Evolutionary conservation across 2,797 vertebrate species (phyloP), one percentile per base, ranked within the genome.

Genomic region (Melanotaenia parkinsoni): DNA sequence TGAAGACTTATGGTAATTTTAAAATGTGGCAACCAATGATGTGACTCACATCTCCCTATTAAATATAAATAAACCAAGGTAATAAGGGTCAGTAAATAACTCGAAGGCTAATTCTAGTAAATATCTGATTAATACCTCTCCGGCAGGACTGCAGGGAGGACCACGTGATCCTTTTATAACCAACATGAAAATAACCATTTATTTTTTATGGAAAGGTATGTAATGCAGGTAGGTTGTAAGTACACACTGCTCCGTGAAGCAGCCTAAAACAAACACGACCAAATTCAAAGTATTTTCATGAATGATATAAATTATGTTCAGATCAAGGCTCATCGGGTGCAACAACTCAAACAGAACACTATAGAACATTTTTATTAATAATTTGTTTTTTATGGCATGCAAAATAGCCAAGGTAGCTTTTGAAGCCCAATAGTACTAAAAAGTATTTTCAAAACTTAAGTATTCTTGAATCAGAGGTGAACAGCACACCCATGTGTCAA

Each of bases 401-500:
- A 24, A 24, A 32, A 33, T 6, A 70, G 11, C 14, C 16, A 26
- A 12, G 5, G 4, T 4, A 9, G 32, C 16, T 28, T 35, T 2
- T 37, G 38, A 60, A 51, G n/a, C 24, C 26, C 1, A 1, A 47
- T 11, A 40, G 1, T 9, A 58, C 37, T 47, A 24, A 59, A 47
- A 30, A 33, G 22, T 33, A 26, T 14, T 28, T 14, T 30, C 3
- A 16, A 53, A 20, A 30, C 8, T 32, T n/a, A 37, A 28, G 37
- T 43, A n/a, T 4, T 50, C 35, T 61, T 61, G 26, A 35, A 58
- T 63, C 18, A 59, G 62, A 76, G 61, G 58, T 62, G 26, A 84
- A 85, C 77, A 91, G 86, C 70, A 32, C 80, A 24, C 83, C 72
- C 93, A 4, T 75, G 89, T 92, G 93, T 30, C 57, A 8, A 47